phyloP scores from a whole-genome alignment of 1,140 invertebrate species.

The Drosophila sproati region DNA sequence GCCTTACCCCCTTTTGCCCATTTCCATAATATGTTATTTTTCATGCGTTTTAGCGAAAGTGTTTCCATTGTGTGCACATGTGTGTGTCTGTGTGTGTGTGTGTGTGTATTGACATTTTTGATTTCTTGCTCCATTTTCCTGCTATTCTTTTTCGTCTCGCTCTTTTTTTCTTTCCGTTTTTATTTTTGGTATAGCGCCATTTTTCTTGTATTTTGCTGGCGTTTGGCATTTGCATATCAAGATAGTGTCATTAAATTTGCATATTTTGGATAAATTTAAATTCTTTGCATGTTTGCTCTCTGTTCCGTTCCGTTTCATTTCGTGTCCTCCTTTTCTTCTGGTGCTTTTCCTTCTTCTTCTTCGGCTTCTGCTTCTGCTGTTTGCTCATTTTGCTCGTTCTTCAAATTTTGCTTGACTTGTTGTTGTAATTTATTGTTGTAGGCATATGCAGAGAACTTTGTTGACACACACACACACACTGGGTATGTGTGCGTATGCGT shows the following conservation, averaged over 20 bases:
- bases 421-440: conserved; percentile 45
- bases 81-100: conserved; percentile 9
- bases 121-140: conserved; percentile 46
- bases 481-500: conserved; percentile 25
- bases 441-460: conserved; percentile 46
- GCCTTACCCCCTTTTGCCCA: conserved; percentile 17
- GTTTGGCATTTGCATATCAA: conserved; percentile 69
- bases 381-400: conserved; percentile 50
- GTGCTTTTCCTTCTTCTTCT: conserved; percentile 20
- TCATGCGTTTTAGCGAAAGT: conserved; percentile 71
- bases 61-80: conserved; percentile 48
- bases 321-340: conserved; percentile 25
- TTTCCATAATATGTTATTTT: conserved; percentile 66
- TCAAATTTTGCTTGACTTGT: conserved; percentile 58
- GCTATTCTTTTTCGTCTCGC: not conserved
- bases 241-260: conserved; percentile 77
- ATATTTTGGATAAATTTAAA: conserved; percentile 79
- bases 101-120: conserved; percentile 56
- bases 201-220: conserved; percentile 56
- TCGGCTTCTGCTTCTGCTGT: conserved; percentile 17
- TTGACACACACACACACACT: conserved; percentile 56
- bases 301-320: conserved; percentile 46
- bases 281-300: conserved; percentile 63
- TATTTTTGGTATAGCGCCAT: conserved; percentile 46
- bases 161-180: conserved; percentile 16